Evolutionary conservation across 2,113 vertebrate genomes (phyloP).

Genomic region (Geococcyx californianus): DNA sequence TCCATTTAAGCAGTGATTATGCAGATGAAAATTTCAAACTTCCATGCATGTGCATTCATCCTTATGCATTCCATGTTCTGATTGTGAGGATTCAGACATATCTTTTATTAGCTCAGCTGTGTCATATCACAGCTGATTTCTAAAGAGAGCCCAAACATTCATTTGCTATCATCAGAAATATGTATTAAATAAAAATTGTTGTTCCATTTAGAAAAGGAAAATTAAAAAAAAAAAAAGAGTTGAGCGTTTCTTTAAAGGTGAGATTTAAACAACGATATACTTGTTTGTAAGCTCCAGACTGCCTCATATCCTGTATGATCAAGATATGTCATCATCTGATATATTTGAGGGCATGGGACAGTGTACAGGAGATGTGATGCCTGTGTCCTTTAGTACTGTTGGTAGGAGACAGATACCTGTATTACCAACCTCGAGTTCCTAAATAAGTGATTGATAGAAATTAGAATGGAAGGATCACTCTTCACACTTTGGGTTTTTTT

Average conservation of each 20-base stretch:
- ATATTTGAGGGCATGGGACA: background rate
- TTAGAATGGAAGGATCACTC: background rate
- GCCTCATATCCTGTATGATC: background rate
- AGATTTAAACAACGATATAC: background rate
- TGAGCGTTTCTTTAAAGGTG: background rate
- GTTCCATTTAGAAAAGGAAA: background rate
- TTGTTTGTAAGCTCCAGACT: background rate
- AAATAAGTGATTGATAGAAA: background rate
- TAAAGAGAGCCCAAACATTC: background rate
- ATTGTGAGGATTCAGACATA: background rate
- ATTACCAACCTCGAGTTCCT: background rate
- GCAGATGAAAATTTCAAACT: background rate
- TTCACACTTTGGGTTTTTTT: fast-evolving
- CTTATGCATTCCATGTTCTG: background rate
- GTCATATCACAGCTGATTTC: background rate
- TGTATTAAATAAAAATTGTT: background rate
- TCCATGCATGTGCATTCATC: background rate
- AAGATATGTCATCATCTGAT: background rate
- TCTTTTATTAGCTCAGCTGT: background rate
- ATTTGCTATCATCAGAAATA: background rate
- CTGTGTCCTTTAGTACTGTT: background rate
- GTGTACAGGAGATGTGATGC: background rate
- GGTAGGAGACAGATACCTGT: background rate
- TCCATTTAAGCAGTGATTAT: background rate
- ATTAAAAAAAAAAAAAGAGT: background rate